Percentiles rank a stretch among this genome's conserved stretches.
These are phyloP conservation scores for Sterna hirundo DNA, from an alignment of 2,113 vertebrate species.

Conservation along the genomic window DNA sequence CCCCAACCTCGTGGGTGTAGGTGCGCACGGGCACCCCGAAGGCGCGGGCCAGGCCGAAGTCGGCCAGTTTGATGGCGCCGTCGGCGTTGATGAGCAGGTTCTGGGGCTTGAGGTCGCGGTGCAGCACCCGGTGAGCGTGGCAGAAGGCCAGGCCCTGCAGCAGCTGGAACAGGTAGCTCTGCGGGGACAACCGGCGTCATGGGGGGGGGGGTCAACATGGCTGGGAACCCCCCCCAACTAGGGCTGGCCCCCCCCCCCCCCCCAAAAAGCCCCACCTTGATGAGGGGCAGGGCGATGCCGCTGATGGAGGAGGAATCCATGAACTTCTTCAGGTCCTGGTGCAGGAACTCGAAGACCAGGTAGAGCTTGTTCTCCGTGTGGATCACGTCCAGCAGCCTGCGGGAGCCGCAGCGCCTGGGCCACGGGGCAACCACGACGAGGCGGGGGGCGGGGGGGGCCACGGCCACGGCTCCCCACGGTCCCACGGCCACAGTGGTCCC, in stretches of 20 bases:
- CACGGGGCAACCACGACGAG: no score
- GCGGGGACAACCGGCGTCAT: neutral
- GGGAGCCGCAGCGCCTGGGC: neutral
- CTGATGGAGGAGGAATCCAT: conserved; percentile 90
- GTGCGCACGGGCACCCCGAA: conserved; percentile 94
- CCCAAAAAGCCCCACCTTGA: conserved; percentile 85
- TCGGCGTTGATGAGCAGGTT: conserved; percentile 95
- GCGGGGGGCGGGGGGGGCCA: neutral
- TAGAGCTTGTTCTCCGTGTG: conserved; percentile 98
- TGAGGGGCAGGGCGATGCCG: conserved; percentile 90
- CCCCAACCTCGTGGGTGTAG: conserved; percentile 95
- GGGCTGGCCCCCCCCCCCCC: neutral
- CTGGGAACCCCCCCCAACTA: neutral
- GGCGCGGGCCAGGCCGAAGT: conserved; percentile 93
- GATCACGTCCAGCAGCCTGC: conserved; percentile 91
- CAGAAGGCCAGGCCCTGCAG: conserved; percentile 95
- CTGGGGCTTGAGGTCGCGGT: conserved; percentile 93
- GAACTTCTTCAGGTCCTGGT: conserved; percentile 97
- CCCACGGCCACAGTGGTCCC: neutral
- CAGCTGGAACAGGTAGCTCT: conserved; percentile 96
- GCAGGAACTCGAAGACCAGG: conserved; percentile 95
- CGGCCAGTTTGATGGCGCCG: conserved; percentile 93
- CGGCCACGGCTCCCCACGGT: neutral
- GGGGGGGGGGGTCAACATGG: neutral
- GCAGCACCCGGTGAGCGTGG: conserved; percentile 93